Evolutionary conservation across 2,888 invertebrate genomes (phyloP).

Genomic region (Cephus pulcher): DNA sequence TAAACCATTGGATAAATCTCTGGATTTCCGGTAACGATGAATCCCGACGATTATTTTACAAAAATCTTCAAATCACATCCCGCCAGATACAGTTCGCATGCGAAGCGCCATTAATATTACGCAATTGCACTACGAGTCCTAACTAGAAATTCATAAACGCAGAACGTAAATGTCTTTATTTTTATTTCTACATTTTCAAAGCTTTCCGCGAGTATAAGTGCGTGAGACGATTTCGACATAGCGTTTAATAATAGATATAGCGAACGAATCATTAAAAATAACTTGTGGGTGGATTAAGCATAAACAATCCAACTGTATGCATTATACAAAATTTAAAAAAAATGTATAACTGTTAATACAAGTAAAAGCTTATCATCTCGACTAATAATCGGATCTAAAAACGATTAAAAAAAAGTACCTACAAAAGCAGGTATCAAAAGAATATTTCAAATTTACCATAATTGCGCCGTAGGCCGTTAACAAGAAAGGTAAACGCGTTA

Average conservation of each 20-base stretch:
- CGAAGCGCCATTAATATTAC: not conserved
- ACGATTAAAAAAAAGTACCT: not conserved
- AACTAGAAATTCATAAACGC: not conserved
- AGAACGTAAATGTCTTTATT: not conserved
- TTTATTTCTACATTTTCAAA: not conserved
- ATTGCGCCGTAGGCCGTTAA: not conserved
- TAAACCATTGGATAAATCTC: not conserved
- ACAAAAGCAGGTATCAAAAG: not conserved
- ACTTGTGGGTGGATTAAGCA: not conserved
- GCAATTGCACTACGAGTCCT: not conserved
- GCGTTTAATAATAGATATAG: not conserved
- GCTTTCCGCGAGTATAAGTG: slow-evolving; percentile 19
- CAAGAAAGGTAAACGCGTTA: not conserved
- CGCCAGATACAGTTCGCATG: not conserved
- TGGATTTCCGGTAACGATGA: not conserved
- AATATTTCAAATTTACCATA: not conserved
- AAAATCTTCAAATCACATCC: not conserved
- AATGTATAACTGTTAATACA: not conserved
- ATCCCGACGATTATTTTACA: not conserved
- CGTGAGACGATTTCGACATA: not conserved
- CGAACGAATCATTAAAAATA: not conserved
- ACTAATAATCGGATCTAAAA: not conserved
- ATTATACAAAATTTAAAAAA: not conserved
- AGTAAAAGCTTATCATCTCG: not conserved
- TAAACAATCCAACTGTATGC: not conserved